A percentile compares a stretch with the other conserved stretches of the same genome.
phyloP scores from a whole-genome alignment of 2,113 vertebrate species.

The Cisticola juncidis region DNA sequence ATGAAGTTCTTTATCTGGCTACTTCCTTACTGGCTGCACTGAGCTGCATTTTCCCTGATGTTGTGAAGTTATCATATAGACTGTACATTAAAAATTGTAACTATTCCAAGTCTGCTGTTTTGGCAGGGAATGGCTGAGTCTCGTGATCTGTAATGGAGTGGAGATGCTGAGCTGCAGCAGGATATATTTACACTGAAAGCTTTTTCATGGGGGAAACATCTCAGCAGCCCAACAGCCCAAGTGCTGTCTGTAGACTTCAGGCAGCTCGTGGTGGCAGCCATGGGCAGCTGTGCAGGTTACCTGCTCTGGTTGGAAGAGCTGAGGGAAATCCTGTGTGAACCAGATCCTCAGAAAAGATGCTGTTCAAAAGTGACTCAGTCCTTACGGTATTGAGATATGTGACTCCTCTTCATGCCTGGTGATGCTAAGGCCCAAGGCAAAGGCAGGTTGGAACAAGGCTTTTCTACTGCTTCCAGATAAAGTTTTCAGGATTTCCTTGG shows the following conservation, averaged over 20 bases:
- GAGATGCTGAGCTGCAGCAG: conserved; percentile 49
- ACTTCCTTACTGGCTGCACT: neutral
- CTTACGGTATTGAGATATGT: conserved; percentile 35
- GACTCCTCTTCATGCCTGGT: conserved; percentile 55
- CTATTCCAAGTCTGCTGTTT: conserved; percentile 40
- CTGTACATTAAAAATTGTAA: conserved; percentile 44
- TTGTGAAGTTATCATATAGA: neutral
- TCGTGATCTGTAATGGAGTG: conserved; percentile 22
- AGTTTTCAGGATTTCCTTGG: neutral
- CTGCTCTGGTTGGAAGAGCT: neutral
- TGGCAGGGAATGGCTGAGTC: conserved; percentile 42
- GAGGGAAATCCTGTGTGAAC: neutral
- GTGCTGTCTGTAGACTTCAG: neutral
- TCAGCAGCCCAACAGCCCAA: neutral
- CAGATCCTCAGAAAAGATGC: neutral
- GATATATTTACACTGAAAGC: conserved; percentile 30
- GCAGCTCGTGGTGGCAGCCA: rapidly evolving
- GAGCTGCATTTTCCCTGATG: conserved; percentile 3
- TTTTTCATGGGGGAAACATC: neutral
- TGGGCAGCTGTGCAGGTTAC: neutral
- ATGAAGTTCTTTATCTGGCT: neutral
- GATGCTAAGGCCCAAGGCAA: neutral
- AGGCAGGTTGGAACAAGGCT: conserved; percentile 58
- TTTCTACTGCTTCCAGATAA: conserved; percentile 44
- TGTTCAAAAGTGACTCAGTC: conserved; percentile 2